A percentile compares a stretch with the other conserved stretches of the same genome.
Conservation (phyloP, 2,888 invertebrate genomes). For the Nezara viridula region DNA sequence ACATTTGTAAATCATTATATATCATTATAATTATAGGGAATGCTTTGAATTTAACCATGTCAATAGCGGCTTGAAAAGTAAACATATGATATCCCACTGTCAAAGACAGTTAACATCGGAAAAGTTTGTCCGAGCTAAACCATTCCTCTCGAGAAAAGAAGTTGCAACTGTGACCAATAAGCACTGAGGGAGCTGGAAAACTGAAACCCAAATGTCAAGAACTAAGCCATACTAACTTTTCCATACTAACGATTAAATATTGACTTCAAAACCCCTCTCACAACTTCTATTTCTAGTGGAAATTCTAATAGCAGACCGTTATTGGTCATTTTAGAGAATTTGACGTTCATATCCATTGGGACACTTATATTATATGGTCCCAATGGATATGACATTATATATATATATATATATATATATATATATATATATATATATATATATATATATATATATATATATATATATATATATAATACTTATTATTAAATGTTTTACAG, state of each 20-base stretch:
- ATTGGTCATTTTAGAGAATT: background rate
- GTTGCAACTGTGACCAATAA: background rate
- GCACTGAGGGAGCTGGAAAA: background rate
- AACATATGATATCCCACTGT: background rate
- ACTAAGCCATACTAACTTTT: background rate
- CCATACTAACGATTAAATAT: slow-evolving; percentile 28
- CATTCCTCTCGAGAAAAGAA: background rate
- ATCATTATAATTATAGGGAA: too few species aligned
- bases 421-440: too few species aligned
- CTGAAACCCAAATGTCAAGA: slow-evolving; percentile 1
- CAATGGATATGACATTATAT: too few species aligned
- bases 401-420: too few species aligned
- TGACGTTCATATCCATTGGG: too few species aligned
- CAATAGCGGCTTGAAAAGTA: background rate
- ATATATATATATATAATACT: too few species aligned
- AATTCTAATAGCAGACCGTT: background rate
- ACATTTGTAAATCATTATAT: too few species aligned
- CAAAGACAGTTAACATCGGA: background rate
- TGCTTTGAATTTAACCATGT: background rate
- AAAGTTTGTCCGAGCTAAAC: background rate
- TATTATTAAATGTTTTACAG: too few species aligned
- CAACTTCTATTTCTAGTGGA: background rate
- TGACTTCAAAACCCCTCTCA: background rate
- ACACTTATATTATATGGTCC: too few species aligned
- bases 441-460: too few species aligned